A percentile compares a stretch with the other conserved stretches of the same genome.
phyloP scores from a whole-genome alignment of 2,797 vertebrate genomes.

The Setipinna tenuifilis region DNA sequence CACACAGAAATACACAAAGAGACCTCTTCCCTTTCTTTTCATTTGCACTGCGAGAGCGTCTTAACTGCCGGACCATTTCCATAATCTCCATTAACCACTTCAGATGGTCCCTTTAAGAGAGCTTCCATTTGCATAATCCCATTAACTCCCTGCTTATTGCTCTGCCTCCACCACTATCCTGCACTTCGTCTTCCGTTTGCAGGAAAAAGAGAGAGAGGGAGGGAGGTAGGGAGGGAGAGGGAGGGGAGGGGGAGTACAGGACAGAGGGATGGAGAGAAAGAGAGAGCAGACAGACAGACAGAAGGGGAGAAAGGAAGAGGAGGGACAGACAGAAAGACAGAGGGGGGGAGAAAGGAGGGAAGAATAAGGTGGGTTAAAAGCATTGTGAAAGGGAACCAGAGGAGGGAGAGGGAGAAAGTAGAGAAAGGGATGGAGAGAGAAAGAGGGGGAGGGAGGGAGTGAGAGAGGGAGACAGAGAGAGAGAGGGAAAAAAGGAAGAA shows the following conservation, averaged over 20 bases:
- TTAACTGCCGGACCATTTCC: conserved; percentile 64
- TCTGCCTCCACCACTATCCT: conserved; percentile 62
- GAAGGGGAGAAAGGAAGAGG: too few relatives aligned
- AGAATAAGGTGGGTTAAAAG: too few relatives aligned
- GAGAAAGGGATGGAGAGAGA: too few relatives aligned
- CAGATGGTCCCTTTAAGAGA: conserved; percentile 69
- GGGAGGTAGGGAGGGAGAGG: background rate
- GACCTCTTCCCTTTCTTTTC: conserved; percentile 61
- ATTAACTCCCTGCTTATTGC: conserved; percentile 68
- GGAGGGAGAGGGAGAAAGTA: too few relatives aligned
- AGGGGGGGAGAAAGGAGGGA: too few relatives aligned
- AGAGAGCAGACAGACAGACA: conserved; percentile 25
- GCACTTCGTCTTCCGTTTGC: conserved; percentile 45
- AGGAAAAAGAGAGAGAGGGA: conserved; percentile 31
- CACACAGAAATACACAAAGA: background rate
- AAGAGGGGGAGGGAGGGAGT: too few relatives aligned
- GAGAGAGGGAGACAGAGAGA: too few relatives aligned
- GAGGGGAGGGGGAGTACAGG: conserved; percentile 29
- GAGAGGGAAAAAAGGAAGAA: too few relatives aligned
- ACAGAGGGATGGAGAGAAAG: conserved; percentile 40
- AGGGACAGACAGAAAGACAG: too few relatives aligned
- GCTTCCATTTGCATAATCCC: conserved; percentile 68
- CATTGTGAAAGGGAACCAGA: too few relatives aligned
- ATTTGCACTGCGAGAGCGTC: conserved; percentile 60
- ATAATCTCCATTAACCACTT: conserved; percentile 73